Base-by-base conservation (phyloP, 2,888 invertebrate genomes). In the Polia nebulosa region DNA sequence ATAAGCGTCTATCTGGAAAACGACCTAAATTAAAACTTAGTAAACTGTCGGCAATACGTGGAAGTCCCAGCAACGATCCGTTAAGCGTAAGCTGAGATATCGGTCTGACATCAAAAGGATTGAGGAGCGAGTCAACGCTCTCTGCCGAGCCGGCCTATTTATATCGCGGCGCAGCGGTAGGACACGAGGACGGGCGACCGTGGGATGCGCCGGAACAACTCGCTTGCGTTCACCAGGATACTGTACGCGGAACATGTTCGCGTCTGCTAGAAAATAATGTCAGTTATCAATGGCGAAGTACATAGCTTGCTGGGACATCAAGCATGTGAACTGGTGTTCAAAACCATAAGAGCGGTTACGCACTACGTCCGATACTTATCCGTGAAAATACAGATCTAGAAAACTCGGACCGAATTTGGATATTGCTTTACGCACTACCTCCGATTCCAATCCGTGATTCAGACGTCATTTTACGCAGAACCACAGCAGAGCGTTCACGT, bases 111-210 rank as follows among this genome's bases (percentile, higher is more conserved):
- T 52, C 66, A 66, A 57, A 64, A 65, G 45, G 39, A 66, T 57
- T 44, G 52, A 58, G 44, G 22, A 41, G 52, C 67, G 34, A 74
- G 74, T 74, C 75, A 72, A 72, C 39, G 71, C 56, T 57, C 74
- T 63, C 74, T 17, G 8, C 5, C 27, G 34, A 6, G 17, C 49
- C 47, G 22, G 11, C 13, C 74, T 73, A 72, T 74, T 65, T 45
- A 65, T 65, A 73, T 20, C 49, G 49, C 29, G 15, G 27, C 1
- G 9, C 2, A 8, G 27, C 45, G 29, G 22, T 17, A 32, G 52
- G 49, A 52, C 36, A 32, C 49, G 36, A 17, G 25, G 25, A 13
- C 11, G 32, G 22, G 45, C 22, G 64, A 11, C 34, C 34, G 53
- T 41, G 47, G 17, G 58, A 39, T 29, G 25, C 27, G 15, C 34